These are phyloP conservation scores for Stenolophus ochropezus DNA, from an alignment of 2,888 invertebrate species.

Conservation along the genomic window DNA sequence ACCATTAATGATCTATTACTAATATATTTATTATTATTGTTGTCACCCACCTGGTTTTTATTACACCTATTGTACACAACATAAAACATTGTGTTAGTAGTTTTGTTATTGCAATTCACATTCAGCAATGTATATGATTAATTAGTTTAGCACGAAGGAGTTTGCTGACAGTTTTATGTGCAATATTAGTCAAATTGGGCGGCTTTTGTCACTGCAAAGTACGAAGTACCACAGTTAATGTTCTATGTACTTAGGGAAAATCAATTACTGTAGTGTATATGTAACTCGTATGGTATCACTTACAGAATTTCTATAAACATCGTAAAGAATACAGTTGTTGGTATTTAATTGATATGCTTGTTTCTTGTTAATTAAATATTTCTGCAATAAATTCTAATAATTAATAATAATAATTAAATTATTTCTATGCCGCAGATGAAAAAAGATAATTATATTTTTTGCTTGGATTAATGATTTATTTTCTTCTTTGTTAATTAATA, in stretches of 20 bases:
- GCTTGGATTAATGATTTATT: background rate
- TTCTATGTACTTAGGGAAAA: background rate
- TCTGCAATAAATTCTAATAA: background rate
- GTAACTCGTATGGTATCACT: background rate
- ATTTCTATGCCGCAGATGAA: background rate
- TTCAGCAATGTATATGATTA: constrained; percentile 27
- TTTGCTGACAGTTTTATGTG: constrained; percentile 53
- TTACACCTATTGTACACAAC: background rate
- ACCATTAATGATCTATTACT: no score
- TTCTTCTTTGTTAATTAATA: background rate
- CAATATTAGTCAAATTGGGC: constrained; percentile 40
- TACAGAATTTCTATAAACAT: background rate
- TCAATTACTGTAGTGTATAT: background rate
- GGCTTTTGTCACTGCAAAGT: constrained; percentile 3
- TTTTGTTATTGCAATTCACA: constrained; percentile 2
- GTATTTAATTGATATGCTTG: background rate
- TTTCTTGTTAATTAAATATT: background rate
- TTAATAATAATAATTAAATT: no score
- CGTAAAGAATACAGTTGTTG: no score
- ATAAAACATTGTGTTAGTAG: background rate
- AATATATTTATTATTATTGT: background rate
- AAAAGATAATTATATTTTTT: background rate
- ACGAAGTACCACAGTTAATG: background rate
- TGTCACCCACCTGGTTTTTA: background rate
- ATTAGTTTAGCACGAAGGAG: constrained; percentile 36